Conservation (phyloP, 1,140 invertebrate species). For the Amyelois transitella region DNA sequence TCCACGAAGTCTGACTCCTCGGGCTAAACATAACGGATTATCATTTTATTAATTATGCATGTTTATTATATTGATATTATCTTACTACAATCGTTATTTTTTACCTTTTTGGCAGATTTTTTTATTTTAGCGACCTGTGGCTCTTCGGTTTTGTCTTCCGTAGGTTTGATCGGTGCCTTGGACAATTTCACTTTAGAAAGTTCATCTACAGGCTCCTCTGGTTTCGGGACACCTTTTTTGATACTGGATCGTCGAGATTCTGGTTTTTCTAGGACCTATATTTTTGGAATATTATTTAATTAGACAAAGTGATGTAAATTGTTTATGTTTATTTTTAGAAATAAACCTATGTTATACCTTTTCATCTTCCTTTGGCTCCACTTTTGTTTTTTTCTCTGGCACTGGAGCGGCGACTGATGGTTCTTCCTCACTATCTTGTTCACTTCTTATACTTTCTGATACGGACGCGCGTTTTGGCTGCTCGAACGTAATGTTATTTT, state of each 20-base stretch:
- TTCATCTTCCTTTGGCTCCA: slow-evolving; percentile 44
- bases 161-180: slow-evolving; percentile 65
- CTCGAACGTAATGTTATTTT: slow-evolving; percentile 9
- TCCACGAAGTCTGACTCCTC: slow-evolving; percentile 55
- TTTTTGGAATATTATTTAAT: slow-evolving; percentile 33
- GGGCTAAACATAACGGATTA: slow-evolving; percentile 31
- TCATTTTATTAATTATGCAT: not conserved
- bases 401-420: slow-evolving; percentile 42
- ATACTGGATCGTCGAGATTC: slow-evolving; percentile 69
- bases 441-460: slow-evolving; percentile 57
- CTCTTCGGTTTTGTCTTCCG: slow-evolving; percentile 60
- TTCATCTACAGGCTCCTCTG: slow-evolving; percentile 75
- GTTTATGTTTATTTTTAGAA: not conserved
- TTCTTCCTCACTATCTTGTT: slow-evolving; percentile 60
- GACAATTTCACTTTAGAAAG: slow-evolving; percentile 63
- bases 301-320: not conserved
- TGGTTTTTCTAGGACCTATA: slow-evolving; percentile 57
- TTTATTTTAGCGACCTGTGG: slow-evolving; percentile 51
- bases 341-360: slow-evolving; percentile 29
- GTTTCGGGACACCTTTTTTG: slow-evolving; percentile 71
- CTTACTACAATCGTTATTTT: not conserved
- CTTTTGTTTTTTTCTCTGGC: slow-evolving; percentile 60
- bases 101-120: slow-evolving; percentile 57
- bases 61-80: not conserved
- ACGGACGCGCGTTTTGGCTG: slow-evolving; percentile 61